These are phyloP conservation scores for Meteorus cinctellus DNA, from an alignment of 2,888 invertebrate genomes.

Conservation along the genomic window DNA sequence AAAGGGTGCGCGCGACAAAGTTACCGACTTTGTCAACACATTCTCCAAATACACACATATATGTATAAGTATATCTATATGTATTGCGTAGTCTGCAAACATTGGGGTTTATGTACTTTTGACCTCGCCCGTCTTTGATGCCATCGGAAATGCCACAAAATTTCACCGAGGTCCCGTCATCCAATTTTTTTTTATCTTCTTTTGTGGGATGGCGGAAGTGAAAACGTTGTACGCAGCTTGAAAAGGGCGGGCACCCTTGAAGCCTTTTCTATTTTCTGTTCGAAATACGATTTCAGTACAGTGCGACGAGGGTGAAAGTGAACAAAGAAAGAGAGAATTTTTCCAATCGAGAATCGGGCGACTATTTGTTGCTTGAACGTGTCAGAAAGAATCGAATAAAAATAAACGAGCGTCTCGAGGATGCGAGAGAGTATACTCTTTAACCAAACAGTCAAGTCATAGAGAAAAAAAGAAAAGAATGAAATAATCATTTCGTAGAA, in stretches of 20 bases:
- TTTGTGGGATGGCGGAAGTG: not conserved
- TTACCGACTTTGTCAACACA: not conserved
- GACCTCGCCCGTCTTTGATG: constrained; percentile 1
- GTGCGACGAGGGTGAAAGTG: not conserved
- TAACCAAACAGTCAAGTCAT: not conserved
- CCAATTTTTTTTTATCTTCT: not conserved
- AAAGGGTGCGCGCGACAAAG: constrained; percentile 1
- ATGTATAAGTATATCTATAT: not conserved
- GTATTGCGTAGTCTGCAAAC: not conserved
- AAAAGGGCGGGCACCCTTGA: not conserved
- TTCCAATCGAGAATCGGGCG: constrained; percentile 9
- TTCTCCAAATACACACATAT: not conserved
- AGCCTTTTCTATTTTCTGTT: constrained; percentile 1
- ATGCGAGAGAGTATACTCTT: not conserved
- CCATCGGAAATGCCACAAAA: constrained; percentile 11
- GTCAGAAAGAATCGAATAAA: constrained; percentile 11
- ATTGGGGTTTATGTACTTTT: not conserved
- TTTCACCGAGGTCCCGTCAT: not conserved
- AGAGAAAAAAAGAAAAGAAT: not conserved
- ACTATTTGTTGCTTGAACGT: constrained; percentile 23
- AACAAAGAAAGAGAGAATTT: not conserved
- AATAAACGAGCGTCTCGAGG: not conserved
- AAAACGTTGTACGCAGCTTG: constrained; percentile 10
- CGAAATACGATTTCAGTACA: not conserved
- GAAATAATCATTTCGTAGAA: constrained; percentile 5